Evolutionary conservation across 2,797 vertebrate species (phyloP), one percentile per base, ranked within the genome.

Genomic region (Arremon aurantiirostris): DNA sequence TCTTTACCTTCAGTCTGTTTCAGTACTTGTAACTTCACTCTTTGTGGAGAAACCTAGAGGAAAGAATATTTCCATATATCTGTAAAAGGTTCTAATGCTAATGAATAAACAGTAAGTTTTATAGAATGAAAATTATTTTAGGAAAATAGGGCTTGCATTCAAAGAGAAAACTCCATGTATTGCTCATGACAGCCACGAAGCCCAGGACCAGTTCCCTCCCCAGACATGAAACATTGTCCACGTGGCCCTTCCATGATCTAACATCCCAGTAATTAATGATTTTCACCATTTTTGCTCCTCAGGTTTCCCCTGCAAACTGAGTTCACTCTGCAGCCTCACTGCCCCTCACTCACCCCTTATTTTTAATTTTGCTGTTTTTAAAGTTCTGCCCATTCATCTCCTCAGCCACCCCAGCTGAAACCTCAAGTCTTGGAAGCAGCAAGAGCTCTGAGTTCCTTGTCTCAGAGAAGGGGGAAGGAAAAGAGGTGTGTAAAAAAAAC

Each of bases 11-110:
- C 78, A 88, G 76, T 41, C 65, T 98, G 96, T 27, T 98, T 99
- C 90, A 99, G 97, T 47, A 98, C 86, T 94, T 97, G 98, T 90
- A 99, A 95, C 97, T 98, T 99, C 94, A 98, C 81, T 98, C 98
- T 99, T 88, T 98, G 98, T 60, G 98, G 95, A 95, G 98, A 95
- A 96, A 97, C 19, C 98, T 98, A 60, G 12, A 93, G 70, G 10
- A 47, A 80, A 80, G 16, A 82, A 59, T 32, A 87, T 57, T 35
- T 41, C 75, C 3, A 69, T 5, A 37, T 20, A 28, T 4, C 69
- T 68, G 46, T 5, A 35, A 30, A 46, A 49, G 5, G 12, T 22
- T 46, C 19, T n/a, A 55, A 57, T 28, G 16, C 20, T 81, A 65
- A 32, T 39, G 0, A 71, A 55, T 4, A 9, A 49, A 69, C 15